A percentile compares a stretch with the other conserved stretches of the same genome.
Conservation (phyloP, 2,113 vertebrate species). For the Aythya baeri region DNA sequence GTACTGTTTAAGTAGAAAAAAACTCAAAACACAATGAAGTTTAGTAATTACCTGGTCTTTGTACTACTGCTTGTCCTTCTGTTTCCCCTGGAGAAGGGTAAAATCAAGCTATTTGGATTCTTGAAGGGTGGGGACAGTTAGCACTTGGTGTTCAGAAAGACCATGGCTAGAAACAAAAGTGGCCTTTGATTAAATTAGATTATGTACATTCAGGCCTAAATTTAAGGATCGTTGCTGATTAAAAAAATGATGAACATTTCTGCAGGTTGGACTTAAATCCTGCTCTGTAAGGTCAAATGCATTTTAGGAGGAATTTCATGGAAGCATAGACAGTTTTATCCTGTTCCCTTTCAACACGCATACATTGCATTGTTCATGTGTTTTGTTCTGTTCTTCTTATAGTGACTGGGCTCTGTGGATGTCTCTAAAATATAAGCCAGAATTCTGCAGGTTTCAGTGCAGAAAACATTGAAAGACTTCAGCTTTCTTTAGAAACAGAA, state of each 20-base stretch:
- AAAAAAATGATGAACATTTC: background rate
- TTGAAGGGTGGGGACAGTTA: background rate
- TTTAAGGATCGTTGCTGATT: background rate
- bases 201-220: background rate
- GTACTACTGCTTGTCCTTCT: background rate
- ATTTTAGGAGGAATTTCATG: background rate
- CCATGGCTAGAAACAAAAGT: background rate
- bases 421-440: background rate
- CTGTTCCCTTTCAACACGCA: background rate
- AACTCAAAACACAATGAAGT: background rate
- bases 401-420: fast-evolving
- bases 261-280: background rate
- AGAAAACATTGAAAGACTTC: background rate
- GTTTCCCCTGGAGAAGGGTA: background rate
- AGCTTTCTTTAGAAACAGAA: background rate
- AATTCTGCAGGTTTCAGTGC: background rate
- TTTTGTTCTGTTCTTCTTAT: background rate
- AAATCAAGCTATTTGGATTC: background rate
- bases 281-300: background rate
- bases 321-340: background rate
- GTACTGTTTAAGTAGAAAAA: background rate
- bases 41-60: background rate
- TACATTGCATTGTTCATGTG: fast-evolving
- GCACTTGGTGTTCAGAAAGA: background rate
- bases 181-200: background rate